Evolutionary conservation across 2,113 vertebrate species (phyloP).

Genomic region (Myotis brandtii): DNA sequence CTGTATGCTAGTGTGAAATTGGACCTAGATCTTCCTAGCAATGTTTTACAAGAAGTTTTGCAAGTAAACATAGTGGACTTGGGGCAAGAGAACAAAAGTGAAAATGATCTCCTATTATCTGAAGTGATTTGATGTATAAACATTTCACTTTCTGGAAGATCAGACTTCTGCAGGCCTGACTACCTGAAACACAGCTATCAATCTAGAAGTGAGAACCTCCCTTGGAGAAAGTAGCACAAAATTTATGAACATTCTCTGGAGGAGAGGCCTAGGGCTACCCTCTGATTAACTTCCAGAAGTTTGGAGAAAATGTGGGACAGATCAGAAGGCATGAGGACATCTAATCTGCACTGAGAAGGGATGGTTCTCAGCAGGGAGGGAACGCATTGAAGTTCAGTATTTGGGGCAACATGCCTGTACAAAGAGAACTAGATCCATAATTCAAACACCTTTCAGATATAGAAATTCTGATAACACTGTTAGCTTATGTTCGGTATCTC

Average conservation of each 20-base stretch:
- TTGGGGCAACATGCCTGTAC: background rate
- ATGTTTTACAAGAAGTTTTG: slow-evolving; percentile 39
- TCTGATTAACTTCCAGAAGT: background rate
- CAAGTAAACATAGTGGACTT: background rate
- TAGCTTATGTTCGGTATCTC: background rate
- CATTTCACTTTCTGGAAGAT: background rate
- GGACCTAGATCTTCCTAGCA: background rate
- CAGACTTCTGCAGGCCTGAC: background rate
- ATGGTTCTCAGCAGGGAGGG: background rate
- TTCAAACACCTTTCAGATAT: background rate
- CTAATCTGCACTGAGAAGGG: background rate
- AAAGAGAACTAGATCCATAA: background rate
- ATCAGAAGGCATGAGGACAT: background rate
- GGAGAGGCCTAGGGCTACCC: background rate
- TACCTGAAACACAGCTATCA: background rate
- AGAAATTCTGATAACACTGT: background rate
- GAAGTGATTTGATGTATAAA: background rate
- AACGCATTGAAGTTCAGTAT: background rate
- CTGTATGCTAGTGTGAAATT: background rate
- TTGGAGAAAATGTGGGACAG: background rate
- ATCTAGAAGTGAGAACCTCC: background rate
- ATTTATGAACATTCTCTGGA: background rate
- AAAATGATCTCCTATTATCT: background rate
- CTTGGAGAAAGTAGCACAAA: background rate
- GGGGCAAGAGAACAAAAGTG: background rate